Evolutionary conservation across 2,113 vertebrate genomes (phyloP).

Genomic region (Leucoraja erinaceus): DNA sequence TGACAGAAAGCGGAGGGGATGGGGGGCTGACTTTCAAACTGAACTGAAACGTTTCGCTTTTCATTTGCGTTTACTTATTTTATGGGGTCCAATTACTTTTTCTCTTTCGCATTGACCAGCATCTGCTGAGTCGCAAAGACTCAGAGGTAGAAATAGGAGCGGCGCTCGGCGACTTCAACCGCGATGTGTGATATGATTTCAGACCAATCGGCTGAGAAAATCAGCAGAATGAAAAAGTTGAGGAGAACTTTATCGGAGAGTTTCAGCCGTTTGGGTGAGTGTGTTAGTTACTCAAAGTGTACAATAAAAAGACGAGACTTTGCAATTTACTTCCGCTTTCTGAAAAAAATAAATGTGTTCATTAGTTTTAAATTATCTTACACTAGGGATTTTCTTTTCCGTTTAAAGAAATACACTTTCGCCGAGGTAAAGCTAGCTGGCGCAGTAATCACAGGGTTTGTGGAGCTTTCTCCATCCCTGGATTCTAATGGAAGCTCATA

Average conservation of each 20-base stretch:
- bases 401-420: not conserved
- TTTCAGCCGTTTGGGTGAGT: slow-evolving; percentile 88
- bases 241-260: slow-evolving; percentile 95
- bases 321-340: not conserved
- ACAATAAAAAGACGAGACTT: not conserved
- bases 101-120: not conserved
- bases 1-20: slow-evolving; percentile 41
- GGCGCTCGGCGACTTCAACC: not conserved
- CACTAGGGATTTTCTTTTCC: not conserved
- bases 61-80: not conserved
- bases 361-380: not conserved
- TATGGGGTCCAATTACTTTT: not conserved
- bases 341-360: not conserved
- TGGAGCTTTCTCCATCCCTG: not conserved
- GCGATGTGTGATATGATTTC: slow-evolving; percentile 71
- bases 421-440: slow-evolving; percentile 22
- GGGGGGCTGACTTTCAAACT: slow-evolving; percentile 25
- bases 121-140: not conserved
- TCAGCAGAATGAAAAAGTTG: slow-evolving; percentile 94
- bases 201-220: slow-evolving; percentile 65
- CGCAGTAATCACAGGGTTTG: not conserved
- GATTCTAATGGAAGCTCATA: not conserved
- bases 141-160: not conserved
- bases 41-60: not conserved
- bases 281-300: not conserved